Evolutionary conservation across 2,888 invertebrate species (phyloP).

Genomic region (Caenorhabditis sp.): DNA sequence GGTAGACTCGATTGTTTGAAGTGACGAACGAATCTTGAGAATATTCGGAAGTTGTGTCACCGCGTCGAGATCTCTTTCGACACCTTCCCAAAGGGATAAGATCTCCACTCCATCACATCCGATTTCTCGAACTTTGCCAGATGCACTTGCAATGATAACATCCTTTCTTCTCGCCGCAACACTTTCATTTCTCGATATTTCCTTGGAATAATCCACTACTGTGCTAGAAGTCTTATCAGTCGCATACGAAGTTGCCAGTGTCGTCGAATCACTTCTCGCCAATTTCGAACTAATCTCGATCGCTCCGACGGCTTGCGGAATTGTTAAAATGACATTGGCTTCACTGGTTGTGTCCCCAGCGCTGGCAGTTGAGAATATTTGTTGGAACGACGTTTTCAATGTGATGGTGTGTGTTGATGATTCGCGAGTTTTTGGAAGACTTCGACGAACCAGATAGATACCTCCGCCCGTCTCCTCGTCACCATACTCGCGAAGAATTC

Average conservation of each 20-base stretch:
- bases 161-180: conserved; percentile 30
- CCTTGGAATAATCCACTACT: conserved; percentile 24
- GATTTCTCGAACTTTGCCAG: conserved; percentile 39
- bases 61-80: conserved; percentile 63
- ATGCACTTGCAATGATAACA: conserved; percentile 22
- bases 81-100: conserved; percentile 59
- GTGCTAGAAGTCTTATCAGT: conserved; percentile 32
- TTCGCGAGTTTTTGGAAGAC: conserved; percentile 41
- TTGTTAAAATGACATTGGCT: conserved; percentile 41
- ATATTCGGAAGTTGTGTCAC: conserved; percentile 38
- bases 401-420: conserved; percentile 52
- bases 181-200: conserved; percentile 22
- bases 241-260: conserved; percentile 25
- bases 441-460: conserved; percentile 45
- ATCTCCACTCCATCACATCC: conserved; percentile 55
- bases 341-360: conserved; percentile 43
- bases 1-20: conserved; percentile 50
- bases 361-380: conserved; percentile 44
- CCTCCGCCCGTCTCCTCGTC: conserved; percentile 42
- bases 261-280: conserved; percentile 32
- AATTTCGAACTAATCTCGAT: conserved; percentile 24
- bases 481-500: conserved; percentile 38
- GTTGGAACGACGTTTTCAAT: conserved; percentile 46
- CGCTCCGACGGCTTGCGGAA: conserved; percentile 21
- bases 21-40: conserved; percentile 35